These are phyloP conservation scores for Bombus affinis DNA, from an alignment of 1,140 invertebrate genomes.

Conservation along the genomic window DNA sequence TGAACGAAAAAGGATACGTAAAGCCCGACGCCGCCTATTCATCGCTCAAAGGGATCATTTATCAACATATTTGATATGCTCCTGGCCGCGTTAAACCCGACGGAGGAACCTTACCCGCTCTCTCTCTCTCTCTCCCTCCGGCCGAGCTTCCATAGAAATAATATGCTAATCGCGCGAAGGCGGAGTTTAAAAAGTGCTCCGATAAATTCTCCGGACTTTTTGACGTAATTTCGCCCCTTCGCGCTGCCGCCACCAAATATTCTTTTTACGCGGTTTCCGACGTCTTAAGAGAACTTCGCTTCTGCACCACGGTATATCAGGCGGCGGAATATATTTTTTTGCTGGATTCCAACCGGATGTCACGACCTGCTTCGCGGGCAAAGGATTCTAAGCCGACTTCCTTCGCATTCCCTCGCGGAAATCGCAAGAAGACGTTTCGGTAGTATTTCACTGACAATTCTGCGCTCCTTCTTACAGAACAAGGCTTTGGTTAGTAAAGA, in stretches of 20 bases:
- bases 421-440: conserved; percentile 16
- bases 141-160: conserved; percentile 79
- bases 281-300: conserved; percentile 67
- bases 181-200: conserved; percentile 82
- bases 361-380: conserved; percentile 28
- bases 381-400: conserved; percentile 14
- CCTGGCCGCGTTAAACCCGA: conserved; percentile 66
- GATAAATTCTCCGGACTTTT: conserved; percentile 82
- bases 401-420: no score
- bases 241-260: conserved; percentile 73
- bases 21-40: conserved; percentile 73
- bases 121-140: conserved; percentile 45
- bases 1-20: conserved; percentile 69
- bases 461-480: background rate
- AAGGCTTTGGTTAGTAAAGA: background rate
- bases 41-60: conserved; percentile 82
- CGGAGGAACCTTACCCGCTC: conserved; percentile 38
- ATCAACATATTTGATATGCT: conserved; percentile 83
- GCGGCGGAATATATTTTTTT: conserved; percentile 55
- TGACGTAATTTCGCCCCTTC: conserved; percentile 80
- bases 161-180: conserved; percentile 82
- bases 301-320: conserved; percentile 62
- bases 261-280: conserved; percentile 76
- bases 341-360: conserved; percentile 29
- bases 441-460: background rate